Base-by-base conservation (phyloP, 2,888 invertebrate genomes). In the Piscicola geometra region DNA sequence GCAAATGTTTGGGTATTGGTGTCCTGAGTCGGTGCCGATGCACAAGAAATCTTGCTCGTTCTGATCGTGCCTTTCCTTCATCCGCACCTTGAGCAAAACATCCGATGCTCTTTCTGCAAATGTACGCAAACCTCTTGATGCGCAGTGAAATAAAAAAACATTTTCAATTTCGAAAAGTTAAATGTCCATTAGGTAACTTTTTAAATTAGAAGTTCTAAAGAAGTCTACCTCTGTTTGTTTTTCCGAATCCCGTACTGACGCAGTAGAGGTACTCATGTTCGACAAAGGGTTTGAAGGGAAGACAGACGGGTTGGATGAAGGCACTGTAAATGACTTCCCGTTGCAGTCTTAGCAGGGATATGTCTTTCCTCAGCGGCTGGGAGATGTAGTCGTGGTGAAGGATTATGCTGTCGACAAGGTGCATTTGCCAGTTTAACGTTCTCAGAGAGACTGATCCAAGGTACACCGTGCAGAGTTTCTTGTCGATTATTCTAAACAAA, bases 171-270 rank as follows among this genome's bases (percentile, higher is more conserved):
- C n/a, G n/a, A n/a, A n/a, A n/a, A n/a, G n/a, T n/a, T n/a, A n/a
- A n/a, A n/a, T n/a, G n/a, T n/a, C n/a, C n/a, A n/a, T 9, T 9
- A 41, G 41, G 15, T 41, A 15, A 9, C 15, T 15, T 9, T 9
- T 15, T 12, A 64, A 64, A 64, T 12, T 21, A 41, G 41, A 41
- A 9, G 41, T 41, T 41, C 41, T 9, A 41, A 5, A 64, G 21
- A 64, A 64, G 21, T 21, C 5, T 30, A 73, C 73, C 64, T 73
- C 33, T 73, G 25, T 15, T 33, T 0, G 73, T 73, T 33, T 33
- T 35, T 15, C 73, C 73, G 25, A 73, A 73, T 1, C 73, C 73
- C 18, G 18, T 60, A 30, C 73, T 73, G 36, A 73, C 25, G 73
- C 73, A 73, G 28, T 56, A 25, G n/a, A 35, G 25, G 28, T 50